These are phyloP conservation scores for Siphonodentalium dalli DNA, from an alignment of 2,888 invertebrate species.

Conservation along the genomic window DNA sequence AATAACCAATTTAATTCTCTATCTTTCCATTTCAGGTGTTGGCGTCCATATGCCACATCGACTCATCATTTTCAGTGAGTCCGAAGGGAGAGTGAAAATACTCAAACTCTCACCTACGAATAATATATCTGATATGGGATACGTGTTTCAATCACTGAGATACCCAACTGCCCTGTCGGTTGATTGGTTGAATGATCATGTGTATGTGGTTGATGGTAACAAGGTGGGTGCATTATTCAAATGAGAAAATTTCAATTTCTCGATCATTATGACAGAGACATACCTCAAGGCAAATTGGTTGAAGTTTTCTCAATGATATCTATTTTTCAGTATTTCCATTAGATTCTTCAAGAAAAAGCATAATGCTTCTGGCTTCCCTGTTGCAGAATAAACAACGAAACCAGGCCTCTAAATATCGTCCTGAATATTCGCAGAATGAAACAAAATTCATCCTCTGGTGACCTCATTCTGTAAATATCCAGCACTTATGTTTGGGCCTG, in stretches of 20 bases:
- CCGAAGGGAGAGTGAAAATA: slow-evolving; percentile 73
- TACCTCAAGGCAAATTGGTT: background rate
- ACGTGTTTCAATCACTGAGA: slow-evolving; percentile 43
- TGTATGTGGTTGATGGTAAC: slow-evolving; percentile 81
- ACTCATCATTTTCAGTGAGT: slow-evolving; percentile 80
- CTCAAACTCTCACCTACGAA: slow-evolving; percentile 47
- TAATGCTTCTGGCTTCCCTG: too few species aligned
- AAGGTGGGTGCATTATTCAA: slow-evolving; percentile 58
- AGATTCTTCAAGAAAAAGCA: too few species aligned
- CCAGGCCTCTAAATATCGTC: too few species aligned
- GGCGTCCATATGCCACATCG: slow-evolving; percentile 77
- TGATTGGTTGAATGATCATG: slow-evolving; percentile 87
- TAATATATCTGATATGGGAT: slow-evolving; percentile 61
- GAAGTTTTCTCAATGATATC: background rate
- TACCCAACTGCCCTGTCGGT: slow-evolving; percentile 70
- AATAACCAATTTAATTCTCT: too few species aligned
- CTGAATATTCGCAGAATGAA: too few species aligned
- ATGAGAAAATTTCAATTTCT: background rate
- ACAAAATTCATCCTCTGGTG: too few species aligned
- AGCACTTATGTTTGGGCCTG: too few species aligned
- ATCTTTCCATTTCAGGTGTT: slow-evolving; percentile 72
- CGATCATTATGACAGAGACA: background rate
- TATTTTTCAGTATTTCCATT: too few species aligned
- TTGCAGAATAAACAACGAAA: too few species aligned
- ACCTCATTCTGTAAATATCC: too few species aligned